Evolutionary conservation across 2,113 vertebrate species (phyloP), one percentile per base, ranked within the genome.

Genomic region (Donacobius atricapilla): DNA sequence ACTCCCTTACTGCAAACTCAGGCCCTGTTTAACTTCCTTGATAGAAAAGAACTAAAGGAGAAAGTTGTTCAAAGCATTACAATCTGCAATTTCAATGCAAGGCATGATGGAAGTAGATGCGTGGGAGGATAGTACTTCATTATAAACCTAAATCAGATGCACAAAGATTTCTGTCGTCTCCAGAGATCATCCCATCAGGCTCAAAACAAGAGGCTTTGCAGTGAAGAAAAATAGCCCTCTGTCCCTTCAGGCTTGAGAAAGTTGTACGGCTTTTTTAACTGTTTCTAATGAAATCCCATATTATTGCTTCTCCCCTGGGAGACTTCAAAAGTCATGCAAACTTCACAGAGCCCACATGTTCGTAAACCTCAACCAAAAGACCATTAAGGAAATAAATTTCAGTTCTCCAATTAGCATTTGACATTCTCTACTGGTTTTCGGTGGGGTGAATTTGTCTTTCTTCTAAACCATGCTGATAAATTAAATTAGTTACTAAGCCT

Each of bases 271-370:
- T 88, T 90, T 90, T 93, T 90, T 73, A 94, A 90, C 71, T 28
- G 40, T 86, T 95, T 88, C 87, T 92, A 91, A 96, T 90, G 87
- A 93, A 95, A 94, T 86, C 47, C 54, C 31, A 0, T 72, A 87
- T 94, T 87, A 93, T 57, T 96, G 66, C 66, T 89, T 85, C 45
- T 87, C 95, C 65, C 44, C 56, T 39, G 77, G 84, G 91, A 94
- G 48, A 94, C 82, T 95, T 96, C 83, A 90, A 77, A 94, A 95
- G 75, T 93, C 75, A 60, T 30, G 75, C 64, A 90, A 89, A 94
- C 79, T 94, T 95, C 94, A 96, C 75, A 96, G 79, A 94, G 75
- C 42, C 58, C 85, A 86, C 60, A 93, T 93, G 89, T 80, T 91
- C 47, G 0, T 76, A 85, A 95, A 94, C 42, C 31, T 77, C 85